Conservation (phyloP, 2,113 vertebrate genomes). For the Ifrita kowaldi region DNA sequence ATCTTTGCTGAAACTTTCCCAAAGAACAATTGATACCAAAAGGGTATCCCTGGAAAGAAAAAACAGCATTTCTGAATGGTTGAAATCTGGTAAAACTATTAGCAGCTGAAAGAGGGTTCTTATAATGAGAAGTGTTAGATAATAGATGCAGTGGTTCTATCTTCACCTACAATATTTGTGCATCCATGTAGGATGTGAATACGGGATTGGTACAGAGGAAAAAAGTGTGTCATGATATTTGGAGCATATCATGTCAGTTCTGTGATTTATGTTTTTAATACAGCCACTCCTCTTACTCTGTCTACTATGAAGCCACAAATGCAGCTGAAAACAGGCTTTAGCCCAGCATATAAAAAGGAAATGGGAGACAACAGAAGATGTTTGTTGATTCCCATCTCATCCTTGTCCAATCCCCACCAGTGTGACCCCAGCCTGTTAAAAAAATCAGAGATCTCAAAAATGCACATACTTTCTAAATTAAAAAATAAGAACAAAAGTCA, state of each 20-base stretch:
- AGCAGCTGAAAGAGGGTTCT: not conserved
- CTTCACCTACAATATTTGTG: not conserved
- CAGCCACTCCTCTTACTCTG: not conserved
- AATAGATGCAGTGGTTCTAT: not conserved
- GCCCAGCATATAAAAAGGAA: not conserved
- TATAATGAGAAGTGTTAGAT: not conserved
- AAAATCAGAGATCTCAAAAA: not conserved
- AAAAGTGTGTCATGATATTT: not conserved
- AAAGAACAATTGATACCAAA: not conserved
- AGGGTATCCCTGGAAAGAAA: not conserved
- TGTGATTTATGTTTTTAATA: constrained; percentile 32
- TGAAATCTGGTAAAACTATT: not conserved
- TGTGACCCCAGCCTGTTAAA: not conserved
- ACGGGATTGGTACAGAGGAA: not conserved
- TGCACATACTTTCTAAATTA: not conserved
- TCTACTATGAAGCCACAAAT: not conserved
- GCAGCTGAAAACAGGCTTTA: not conserved
- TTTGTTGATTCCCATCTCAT: not conserved
- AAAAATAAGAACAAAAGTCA: not conserved
- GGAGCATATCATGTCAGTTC: not conserved
- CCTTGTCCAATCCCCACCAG: not conserved
- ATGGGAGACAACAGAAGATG: not conserved
- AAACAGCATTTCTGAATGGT: not conserved
- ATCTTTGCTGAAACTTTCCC: not conserved
- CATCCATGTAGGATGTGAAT: not conserved